Evolutionary conservation across 2,888 invertebrate genomes (phyloP).

Genomic region (Osedax frankpressi): DNA sequence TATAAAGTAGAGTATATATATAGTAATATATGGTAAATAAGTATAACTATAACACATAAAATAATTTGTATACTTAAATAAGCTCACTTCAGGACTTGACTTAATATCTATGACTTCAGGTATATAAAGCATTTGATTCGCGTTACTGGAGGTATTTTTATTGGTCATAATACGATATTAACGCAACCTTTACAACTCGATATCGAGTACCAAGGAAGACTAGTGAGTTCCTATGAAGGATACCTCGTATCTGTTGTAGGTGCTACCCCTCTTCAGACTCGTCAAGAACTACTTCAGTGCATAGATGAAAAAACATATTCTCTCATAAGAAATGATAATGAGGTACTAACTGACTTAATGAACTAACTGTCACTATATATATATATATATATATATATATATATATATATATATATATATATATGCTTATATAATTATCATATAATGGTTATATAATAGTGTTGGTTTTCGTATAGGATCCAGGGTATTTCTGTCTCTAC

Average conservation of each 20-base stretch:
- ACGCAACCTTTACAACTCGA: not conserved
- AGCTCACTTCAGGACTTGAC: too few species aligned
- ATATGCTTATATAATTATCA: not conserved
- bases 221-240: slow-evolving; percentile 9
- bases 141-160: slow-evolving; percentile 33
- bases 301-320: too few species aligned
- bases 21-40: not conserved
- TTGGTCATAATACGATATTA: slow-evolving; percentile 27
- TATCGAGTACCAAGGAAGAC: not conserved
- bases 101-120: too few species aligned
- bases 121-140: slow-evolving; percentile 20
- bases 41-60: not conserved
- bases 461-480: not conserved
- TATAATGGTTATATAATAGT: too few species aligned
- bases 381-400: not conserved
- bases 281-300: too few species aligned
- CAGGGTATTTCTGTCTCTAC: not conserved
- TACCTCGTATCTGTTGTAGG: not conserved
- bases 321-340: too few species aligned
- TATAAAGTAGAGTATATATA: not conserved
- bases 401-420: not conserved
- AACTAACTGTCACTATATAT: not conserved
- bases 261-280: too few species aligned
- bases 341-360: too few species aligned
- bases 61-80: not conserved